Evolutionary conservation across 2,113 vertebrate genomes (phyloP).

Genomic region (Phalacrocorax carbo): DNA sequence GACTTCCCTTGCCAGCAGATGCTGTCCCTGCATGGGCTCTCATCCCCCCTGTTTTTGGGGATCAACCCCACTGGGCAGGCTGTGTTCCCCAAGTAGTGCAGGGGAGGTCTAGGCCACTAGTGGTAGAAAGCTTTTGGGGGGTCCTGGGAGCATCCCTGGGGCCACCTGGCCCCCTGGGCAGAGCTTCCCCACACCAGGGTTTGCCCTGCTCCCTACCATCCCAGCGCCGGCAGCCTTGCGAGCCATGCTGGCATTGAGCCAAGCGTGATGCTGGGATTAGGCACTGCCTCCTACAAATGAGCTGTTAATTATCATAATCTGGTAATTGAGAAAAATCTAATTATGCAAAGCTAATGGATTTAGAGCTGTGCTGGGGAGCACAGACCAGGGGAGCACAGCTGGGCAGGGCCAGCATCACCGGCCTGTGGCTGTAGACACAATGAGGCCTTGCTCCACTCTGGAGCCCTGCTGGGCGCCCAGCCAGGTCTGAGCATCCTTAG

Average conservation of each 20-base stretch:
- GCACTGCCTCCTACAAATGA: constrained; percentile 76
- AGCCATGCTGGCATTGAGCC: constrained; percentile 17
- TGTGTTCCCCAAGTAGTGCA: neutral
- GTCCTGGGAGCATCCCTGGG: neutral
- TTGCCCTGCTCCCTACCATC: neutral
- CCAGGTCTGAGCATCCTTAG: accelerated
- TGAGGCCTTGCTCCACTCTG: accelerated
- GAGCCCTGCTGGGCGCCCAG: accelerated
- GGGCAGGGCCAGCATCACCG: neutral
- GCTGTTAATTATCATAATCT: constrained; percentile 86
- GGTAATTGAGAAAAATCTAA: constrained; percentile 88
- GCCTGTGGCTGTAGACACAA: accelerated
- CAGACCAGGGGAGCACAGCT: constrained; percentile 19
- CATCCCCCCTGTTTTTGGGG: neutral
- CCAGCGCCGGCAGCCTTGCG: neutral
- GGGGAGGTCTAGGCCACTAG: neutral
- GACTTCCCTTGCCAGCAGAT: neutral
- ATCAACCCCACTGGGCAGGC: accelerated
- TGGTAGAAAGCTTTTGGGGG: neutral
- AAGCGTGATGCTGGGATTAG: constrained; percentile 58
- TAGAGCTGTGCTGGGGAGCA: constrained; percentile 67
- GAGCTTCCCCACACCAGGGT: accelerated
- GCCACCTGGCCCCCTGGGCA: too few relatives aligned
- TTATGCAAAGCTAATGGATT: constrained; percentile 83
- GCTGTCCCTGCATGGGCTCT: neutral